phyloP scores from a whole-genome alignment of 2,797 vertebrate genomes.

The Onychomys torridus region DNA sequence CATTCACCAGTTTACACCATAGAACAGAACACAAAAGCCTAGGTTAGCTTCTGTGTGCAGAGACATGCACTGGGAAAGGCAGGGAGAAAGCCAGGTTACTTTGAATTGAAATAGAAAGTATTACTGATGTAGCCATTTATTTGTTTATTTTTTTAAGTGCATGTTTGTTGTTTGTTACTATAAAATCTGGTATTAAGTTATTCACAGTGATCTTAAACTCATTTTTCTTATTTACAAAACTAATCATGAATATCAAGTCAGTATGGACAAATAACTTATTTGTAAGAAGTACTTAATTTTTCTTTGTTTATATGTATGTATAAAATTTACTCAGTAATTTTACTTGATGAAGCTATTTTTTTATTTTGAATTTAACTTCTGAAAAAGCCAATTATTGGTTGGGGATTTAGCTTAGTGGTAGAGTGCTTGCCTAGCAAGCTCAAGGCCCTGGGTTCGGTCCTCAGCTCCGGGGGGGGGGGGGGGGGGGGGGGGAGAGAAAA shows the following conservation, averaged over 20 bases:
- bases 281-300: not conserved
- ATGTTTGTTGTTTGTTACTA: not conserved
- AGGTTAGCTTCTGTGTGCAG: not conserved
- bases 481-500: too few species aligned
- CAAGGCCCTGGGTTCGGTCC: too few species aligned
- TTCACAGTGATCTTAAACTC: not conserved
- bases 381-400: slow-evolving; percentile 29
- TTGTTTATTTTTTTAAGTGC: not conserved
- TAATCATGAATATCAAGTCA: not conserved
- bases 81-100: not conserved
- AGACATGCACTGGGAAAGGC: not conserved
- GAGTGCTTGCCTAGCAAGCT: too few species aligned
- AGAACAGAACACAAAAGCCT: not conserved
- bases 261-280: not conserved
- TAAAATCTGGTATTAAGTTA: not conserved
- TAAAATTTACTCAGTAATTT: not conserved
- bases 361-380: slow-evolving; percentile 59
- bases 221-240: not conserved
- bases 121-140: not conserved
- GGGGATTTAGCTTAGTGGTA: too few species aligned
- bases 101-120: not conserved
- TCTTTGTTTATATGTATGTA: not conserved
- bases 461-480: too few species aligned
- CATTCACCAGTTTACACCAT: not conserved
- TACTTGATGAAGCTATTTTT: not conserved